Evolutionary conservation across 2,113 vertebrate genomes (phyloP).

Genomic region (Theropithecus gelada): DNA sequence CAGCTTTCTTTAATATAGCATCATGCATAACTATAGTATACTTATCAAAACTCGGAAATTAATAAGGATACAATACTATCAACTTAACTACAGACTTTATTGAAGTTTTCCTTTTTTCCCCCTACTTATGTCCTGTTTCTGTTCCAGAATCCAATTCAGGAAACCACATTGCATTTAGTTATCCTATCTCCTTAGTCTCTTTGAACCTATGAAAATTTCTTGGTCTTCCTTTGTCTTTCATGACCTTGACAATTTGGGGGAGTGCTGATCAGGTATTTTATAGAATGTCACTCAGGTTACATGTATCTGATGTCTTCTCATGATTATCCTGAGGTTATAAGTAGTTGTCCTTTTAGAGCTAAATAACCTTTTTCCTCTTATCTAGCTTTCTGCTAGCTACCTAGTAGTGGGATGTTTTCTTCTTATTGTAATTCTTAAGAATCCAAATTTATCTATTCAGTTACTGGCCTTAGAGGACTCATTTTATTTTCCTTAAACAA

Average conservation of each 20-base stretch:
- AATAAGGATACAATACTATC: neutral
- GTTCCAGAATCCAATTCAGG: neutral
- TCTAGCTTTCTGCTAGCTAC: neutral
- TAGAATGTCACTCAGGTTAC: neutral
- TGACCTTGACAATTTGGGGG: neutral
- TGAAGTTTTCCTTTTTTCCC: neutral
- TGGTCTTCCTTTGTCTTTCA: neutral
- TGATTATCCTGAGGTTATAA: neutral
- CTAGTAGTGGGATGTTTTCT: neutral
- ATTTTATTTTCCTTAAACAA: conserved; percentile 16
- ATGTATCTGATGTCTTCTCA: neutral
- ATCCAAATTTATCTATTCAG: neutral
- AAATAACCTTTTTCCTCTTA: neutral
- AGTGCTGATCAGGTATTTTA: neutral
- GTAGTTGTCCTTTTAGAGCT: neutral
- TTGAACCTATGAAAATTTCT: neutral
- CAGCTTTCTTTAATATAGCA: neutral
- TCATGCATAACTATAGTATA: neutral
- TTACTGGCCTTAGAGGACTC: neutral
- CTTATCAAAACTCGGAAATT: neutral
- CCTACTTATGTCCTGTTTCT: neutral
- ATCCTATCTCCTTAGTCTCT: neutral
- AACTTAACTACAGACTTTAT: too few species aligned
- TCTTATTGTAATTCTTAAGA: neutral
- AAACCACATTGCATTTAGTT: neutral